phyloP scores from a whole-genome alignment of 1,140 invertebrate genomes.

The Antheraea mylitta region DNA sequence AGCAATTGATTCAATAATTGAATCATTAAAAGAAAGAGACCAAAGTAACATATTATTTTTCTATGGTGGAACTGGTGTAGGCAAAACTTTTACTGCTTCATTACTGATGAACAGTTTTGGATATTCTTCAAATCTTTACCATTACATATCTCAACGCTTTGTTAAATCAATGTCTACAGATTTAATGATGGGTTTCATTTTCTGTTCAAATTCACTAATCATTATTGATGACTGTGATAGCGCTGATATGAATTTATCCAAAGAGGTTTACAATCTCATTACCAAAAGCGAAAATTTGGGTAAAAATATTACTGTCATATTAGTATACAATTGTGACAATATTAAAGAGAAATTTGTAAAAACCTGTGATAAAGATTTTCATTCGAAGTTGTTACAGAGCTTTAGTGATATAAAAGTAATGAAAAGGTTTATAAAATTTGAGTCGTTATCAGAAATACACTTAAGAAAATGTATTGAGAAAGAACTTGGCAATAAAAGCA shows the following conservation, averaged over 20 bases:
- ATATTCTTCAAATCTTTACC: conserved; percentile 55
- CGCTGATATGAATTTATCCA: conserved; percentile 38
- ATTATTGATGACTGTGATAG: conserved; percentile 57
- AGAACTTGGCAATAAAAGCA: conserved; percentile 37
- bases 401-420: conserved; percentile 37
- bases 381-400: conserved; percentile 31
- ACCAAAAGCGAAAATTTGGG: conserved; percentile 45
- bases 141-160: conserved; percentile 60
- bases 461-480: conserved; percentile 57
- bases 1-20: conserved; percentile 42
- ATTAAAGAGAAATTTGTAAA: conserved; percentile 30
- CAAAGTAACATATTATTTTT: conserved; percentile 55
- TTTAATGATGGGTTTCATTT: conserved; percentile 47
- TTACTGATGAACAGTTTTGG: conserved; percentile 46
- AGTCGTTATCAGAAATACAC: conserved; percentile 41
- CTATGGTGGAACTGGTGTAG: conserved; percentile 68
- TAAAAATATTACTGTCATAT: conserved; percentile 49
- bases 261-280: conserved; percentile 38
- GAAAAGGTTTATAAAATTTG: conserved; percentile 55
- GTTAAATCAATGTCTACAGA: conserved; percentile 40
- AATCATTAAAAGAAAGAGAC: conserved; percentile 36
- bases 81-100: conserved; percentile 60
- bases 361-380: conserved; percentile 43
- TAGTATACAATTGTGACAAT: conserved; percentile 55
- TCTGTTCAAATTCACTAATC: conserved; percentile 52